These are phyloP conservation scores for Cremastinae sp. DNA, from an alignment of 2,888 invertebrate genomes.

Conservation along the genomic window DNA sequence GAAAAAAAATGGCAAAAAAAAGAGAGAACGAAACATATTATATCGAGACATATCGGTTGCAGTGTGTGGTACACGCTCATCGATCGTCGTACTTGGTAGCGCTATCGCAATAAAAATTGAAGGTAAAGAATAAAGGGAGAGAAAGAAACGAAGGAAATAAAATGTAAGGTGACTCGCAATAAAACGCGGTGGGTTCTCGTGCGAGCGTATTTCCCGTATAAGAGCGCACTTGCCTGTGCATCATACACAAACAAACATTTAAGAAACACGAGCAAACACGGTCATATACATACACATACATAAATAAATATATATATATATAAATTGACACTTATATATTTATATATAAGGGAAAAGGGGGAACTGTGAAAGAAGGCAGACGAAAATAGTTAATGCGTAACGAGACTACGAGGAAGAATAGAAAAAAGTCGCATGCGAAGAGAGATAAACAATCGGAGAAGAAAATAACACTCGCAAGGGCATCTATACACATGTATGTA, in stretches of 20 bases:
- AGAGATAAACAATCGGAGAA: not conserved
- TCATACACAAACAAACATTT: conserved; percentile 40
- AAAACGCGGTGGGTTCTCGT: conserved; percentile 48
- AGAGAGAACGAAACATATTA: conserved; percentile 25
- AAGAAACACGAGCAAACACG: conserved; percentile 44
- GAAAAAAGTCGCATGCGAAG: conserved; percentile 46
- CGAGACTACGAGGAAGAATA: conserved; percentile 35
- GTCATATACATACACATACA: conserved; percentile 39
- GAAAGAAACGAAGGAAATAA: conserved; percentile 14
- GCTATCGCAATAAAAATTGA: conserved; percentile 59
- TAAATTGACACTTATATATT: conserved; percentile 44
- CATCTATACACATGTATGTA: conserved; percentile 75
- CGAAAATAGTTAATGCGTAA: conserved; percentile 47
- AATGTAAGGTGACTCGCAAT: conserved; percentile 51
- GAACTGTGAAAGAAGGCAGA: conserved; percentile 34
- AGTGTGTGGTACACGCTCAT: conserved; percentile 42
- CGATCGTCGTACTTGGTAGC: conserved; percentile 53
- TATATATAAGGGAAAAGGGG: conserved; percentile 5
- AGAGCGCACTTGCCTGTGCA: conserved; percentile 56
- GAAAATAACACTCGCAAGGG: conserved; percentile 56
- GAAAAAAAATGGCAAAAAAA: conserved; percentile 16
- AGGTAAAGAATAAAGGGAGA: conserved; percentile 33
- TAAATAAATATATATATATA: conserved; percentile 34
- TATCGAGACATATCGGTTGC: conserved; percentile 51
- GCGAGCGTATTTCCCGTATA: conserved; percentile 54